Evolutionary conservation across 1,140 invertebrate genomes (phyloP), one percentile per base, ranked within the genome.

Genomic region (Cydia amplana): DNA sequence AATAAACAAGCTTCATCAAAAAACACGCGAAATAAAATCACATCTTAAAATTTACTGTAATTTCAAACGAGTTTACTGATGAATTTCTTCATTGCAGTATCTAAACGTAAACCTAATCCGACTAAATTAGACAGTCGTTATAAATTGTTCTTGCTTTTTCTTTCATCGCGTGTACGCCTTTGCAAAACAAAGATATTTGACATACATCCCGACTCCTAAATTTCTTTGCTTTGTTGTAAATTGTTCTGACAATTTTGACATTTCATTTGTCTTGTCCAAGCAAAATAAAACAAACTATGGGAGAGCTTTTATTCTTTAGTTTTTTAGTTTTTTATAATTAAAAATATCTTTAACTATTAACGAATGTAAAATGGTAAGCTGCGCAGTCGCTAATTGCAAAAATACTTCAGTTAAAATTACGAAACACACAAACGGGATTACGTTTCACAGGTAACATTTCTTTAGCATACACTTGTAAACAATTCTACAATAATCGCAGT

Each of bases 371-470:
- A 90, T 89, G 88, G 88, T 90, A 40, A 82, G 77, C 18, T 89
- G 87, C 82, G 85, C 82, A 32, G 82, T 90, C 12, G 12, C 76
- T 18, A 83, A 72, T 65, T 89, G 87, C 70, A 88, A 83, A 75
- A 89, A 89, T 60, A 84, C 81, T 63, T 90, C 87, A 12, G 82
- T 82, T 6, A 90, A 87, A 78, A 84, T 83, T 76, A 85, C 85
- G 20, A 90, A 89, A 75, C 83, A 86, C 77, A 88, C 83, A 82
- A 81, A 89, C 78, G 88, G 87, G 49, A 87, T 90, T 72, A 85
- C 88, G 10, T 90, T 90, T 77, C 87, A 89, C 72, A 87, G 87
- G 88, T 89, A 80, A 74, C 23, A 18, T 32, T 32, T 36, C 20
- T 3, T 75, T 16, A 60, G 10, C 74, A 73, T 67, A 63, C 36